Conservation (phyloP, 2,797 vertebrate species). For the Eleutherodactylus coqui region DNA sequence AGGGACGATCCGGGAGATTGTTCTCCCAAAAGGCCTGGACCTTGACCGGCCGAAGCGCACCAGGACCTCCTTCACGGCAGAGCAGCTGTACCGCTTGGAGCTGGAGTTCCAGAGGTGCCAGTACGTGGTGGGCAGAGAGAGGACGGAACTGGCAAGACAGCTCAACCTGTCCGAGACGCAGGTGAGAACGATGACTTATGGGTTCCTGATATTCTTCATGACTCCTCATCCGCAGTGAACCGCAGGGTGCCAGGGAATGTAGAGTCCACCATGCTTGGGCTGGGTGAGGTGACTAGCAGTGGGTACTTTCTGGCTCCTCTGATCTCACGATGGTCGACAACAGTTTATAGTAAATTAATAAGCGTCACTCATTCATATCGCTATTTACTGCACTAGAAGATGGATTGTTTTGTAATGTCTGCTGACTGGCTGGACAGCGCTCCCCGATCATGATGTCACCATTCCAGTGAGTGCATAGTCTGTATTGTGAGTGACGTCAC, state of each 20-base stretch:
- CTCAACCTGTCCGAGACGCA: constrained; percentile 95
- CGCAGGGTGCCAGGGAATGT: no score
- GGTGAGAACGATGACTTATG: constrained; percentile 76
- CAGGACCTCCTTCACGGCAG: constrained; percentile 93
- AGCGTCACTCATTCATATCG: no score
- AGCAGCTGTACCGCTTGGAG: constrained; percentile 95
- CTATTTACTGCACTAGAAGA: background rate
- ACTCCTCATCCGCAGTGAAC: no score
- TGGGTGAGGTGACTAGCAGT: no score
- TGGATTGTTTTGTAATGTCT: background rate
- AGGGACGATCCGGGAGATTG: constrained; percentile 95
- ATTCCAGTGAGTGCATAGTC: background rate
- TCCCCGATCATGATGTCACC: background rate
- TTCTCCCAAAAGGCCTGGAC: constrained; percentile 93
- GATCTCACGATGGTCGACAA: no score
- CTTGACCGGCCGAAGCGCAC: constrained; percentile 95
- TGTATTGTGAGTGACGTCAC: background rate
- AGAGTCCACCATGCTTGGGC: no score
- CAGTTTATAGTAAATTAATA: no score
- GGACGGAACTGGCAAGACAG: constrained; percentile 90
- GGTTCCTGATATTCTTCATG: no score
- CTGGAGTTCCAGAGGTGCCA: constrained; percentile 96
- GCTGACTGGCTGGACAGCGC: no score
- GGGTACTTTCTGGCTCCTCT: no score
- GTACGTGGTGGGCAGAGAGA: constrained; percentile 94